Conservation (phyloP, 35 echinoderm and acorn worm species). For the Ophioderma brevispina region DNA sequence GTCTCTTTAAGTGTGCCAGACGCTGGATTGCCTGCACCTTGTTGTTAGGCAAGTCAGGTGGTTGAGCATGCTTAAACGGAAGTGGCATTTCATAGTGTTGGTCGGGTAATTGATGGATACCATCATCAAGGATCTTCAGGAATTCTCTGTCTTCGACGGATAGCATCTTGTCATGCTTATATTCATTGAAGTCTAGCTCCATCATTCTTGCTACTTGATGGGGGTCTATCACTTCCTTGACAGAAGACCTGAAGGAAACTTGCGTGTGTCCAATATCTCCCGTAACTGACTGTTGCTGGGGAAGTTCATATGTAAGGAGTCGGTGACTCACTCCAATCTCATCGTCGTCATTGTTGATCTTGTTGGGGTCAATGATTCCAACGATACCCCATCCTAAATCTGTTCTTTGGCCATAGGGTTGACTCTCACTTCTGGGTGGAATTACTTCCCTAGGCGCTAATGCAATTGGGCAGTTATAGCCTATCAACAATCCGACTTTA, state of each 20-base stretch:
- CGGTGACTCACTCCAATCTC: neutral
- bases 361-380: slow-evolving; percentile 17
- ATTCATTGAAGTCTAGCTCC: slow-evolving; percentile 48
- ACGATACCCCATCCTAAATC: slow-evolving; percentile 73
- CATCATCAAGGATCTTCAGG: slow-evolving; percentile 24
- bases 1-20: slow-evolving; percentile 25
- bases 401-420: slow-evolving; percentile 50
- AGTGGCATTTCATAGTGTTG: slow-evolving; percentile 53
- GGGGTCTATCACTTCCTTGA: slow-evolving; percentile 41
- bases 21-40: slow-evolving; percentile 10
- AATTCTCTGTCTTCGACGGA: slow-evolving; percentile 41
- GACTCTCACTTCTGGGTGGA: neutral
- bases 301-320: neutral
- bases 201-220: slow-evolving; percentile 32
- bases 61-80: slow-evolving; percentile 28
- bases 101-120: slow-evolving; percentile 16
- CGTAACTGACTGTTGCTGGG: neutral
- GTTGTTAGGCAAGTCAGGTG: slow-evolving; percentile 42
- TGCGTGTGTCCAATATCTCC: neutral
- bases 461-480: slow-evolving; percentile 62
- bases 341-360: neutral
- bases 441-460: slow-evolving; percentile 53
- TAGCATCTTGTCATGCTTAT: neutral
- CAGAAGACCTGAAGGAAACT: neutral
- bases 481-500: slow-evolving; percentile 66